These are phyloP conservation scores for Cenopis cana DNA, from an alignment of 2,888 invertebrate species.

Conservation along the genomic window DNA sequence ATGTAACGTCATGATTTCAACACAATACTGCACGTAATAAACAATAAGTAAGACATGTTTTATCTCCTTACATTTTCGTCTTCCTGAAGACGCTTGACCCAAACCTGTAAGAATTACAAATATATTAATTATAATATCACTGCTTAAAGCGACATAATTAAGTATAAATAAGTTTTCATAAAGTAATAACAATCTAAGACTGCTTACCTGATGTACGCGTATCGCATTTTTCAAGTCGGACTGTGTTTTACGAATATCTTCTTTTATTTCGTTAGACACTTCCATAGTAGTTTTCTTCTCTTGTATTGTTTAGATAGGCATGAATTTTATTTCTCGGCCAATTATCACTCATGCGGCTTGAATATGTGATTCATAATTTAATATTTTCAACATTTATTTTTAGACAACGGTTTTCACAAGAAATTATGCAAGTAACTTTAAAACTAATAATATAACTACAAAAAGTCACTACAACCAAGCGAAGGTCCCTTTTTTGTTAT, in stretches of 20 bases:
- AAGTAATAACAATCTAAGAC: conserved; percentile 36
- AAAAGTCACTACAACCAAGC: conserved; percentile 25
- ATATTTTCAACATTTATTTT: conserved; percentile 43
- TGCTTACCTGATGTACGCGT: conserved; percentile 86
- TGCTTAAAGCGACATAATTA: background rate
- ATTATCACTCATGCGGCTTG: conserved; percentile 30
- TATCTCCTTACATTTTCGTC: conserved; percentile 80
- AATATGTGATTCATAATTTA: conserved; percentile 36
- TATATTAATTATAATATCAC: background rate
- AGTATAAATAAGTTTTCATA: conserved; percentile 26
- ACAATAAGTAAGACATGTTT: conserved; percentile 25
- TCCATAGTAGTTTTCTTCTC: conserved; percentile 71
- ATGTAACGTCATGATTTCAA: background rate
- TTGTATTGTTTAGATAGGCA: conserved; percentile 8
- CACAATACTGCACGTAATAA: conserved; percentile 30
- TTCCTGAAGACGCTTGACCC: conserved; percentile 83
- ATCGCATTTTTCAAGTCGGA: conserved; percentile 86
- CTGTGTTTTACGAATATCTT: conserved; percentile 86
- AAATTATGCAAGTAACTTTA: conserved; percentile 33
- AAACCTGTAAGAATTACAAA: conserved; percentile 73
- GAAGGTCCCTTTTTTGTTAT: conserved; percentile 12
- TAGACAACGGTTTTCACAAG: conserved; percentile 37
- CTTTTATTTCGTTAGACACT: conserved; percentile 86
- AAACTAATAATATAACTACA: conserved; percentile 14
- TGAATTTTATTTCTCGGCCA: conserved; percentile 18